These are phyloP conservation scores for Machimus atricapillus DNA, from an alignment of 2,888 invertebrate species.

Conservation along the genomic window DNA sequence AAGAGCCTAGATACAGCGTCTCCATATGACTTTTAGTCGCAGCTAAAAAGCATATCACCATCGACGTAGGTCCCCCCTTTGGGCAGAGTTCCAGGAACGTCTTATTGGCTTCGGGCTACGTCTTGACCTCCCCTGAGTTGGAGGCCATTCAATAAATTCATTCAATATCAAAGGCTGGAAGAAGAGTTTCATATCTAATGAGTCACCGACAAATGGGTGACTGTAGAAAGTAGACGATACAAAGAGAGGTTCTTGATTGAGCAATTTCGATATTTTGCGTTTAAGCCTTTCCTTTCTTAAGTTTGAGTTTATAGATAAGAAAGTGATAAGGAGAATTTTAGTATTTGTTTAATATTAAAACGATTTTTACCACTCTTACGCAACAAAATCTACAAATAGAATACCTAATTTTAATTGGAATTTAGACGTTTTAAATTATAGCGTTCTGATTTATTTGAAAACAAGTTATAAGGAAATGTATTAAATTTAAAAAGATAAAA, in stretches of 20 bases:
- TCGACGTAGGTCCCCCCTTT: background rate
- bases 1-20: background rate
- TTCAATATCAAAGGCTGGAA: background rate
- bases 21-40: background rate
- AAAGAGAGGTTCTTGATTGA: background rate
- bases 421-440: too few species aligned
- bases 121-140: background rate
- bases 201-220: background rate
- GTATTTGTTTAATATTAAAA: background rate
- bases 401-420: background rate
- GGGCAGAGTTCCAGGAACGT: background rate
- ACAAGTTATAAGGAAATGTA: too few species aligned
- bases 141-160: background rate
- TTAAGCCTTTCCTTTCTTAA: background rate
- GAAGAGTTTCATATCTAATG: background rate
- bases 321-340: background rate
- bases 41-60: background rate
- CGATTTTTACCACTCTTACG: too few species aligned
- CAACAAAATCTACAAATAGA: too few species aligned
- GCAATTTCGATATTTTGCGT: background rate
- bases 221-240: background rate
- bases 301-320: background rate
- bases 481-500: too few species aligned
- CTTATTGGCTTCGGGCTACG: background rate
- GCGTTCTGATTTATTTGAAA: too few species aligned